Conservation (phyloP, 2,797 vertebrate species). For the Pelobates cultripes region DNA sequence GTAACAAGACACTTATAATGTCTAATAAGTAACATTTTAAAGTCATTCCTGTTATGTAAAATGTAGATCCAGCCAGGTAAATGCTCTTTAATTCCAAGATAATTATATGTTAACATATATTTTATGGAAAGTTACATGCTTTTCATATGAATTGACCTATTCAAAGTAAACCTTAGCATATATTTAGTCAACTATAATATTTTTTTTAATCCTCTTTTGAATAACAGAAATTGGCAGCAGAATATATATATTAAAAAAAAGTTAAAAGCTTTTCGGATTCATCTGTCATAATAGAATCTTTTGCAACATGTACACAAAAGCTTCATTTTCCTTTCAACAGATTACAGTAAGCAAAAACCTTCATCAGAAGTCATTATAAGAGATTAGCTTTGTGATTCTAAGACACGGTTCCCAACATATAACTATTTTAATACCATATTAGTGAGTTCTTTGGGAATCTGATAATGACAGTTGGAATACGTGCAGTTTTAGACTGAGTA, state of each 20-base stretch:
- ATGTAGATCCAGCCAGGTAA: background rate
- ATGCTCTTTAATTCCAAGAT: background rate
- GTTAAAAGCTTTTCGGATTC: conserved; percentile 57
- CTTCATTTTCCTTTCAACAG: conserved; percentile 57
- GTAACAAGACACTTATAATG: too few relatives aligned
- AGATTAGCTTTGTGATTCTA: conserved; percentile 68
- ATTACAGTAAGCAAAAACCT: conserved; percentile 56
- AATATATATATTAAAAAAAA: conserved; percentile 54
- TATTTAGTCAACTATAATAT: conserved; percentile 12
- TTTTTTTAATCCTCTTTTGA: conserved; percentile 13
- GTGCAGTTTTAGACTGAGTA: background rate
- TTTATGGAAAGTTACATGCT: conserved; percentile 20
- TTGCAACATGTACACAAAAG: conserved; percentile 41
- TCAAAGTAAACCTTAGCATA: conserved; percentile 1
- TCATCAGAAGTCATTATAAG: conserved; percentile 61
- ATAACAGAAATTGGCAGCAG: background rate
- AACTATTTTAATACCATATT: conserved; percentile 58
- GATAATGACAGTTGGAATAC: background rate
- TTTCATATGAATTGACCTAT: conserved; percentile 17
- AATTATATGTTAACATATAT: conserved; percentile 9
- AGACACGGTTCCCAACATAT: conserved; percentile 63
- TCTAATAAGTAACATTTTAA: conserved; percentile 3
- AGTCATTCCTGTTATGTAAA: background rate
- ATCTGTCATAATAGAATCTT: conserved; percentile 19
- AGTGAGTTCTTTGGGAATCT: conserved; percentile 37